Evolutionary conservation across 1,140 invertebrate genomes (phyloP).

Genomic region (Calephelis virginiensis): DNA sequence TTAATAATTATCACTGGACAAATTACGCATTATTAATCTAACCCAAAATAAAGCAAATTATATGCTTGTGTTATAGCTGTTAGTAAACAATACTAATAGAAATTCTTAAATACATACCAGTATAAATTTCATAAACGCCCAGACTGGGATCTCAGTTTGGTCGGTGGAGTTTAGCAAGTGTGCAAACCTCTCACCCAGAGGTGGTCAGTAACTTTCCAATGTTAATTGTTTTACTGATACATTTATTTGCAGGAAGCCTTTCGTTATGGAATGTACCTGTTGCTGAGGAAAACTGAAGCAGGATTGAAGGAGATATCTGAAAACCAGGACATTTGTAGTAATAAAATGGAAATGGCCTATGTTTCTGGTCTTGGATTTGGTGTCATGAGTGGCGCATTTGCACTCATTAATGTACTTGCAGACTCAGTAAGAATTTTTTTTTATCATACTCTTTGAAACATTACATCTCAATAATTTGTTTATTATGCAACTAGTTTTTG

Average conservation of each 20-base stretch:
- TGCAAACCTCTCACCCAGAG: too few species aligned
- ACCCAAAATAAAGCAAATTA: too few species aligned
- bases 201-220: too few species aligned
- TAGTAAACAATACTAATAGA: too few species aligned
- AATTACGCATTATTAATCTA: too few species aligned
- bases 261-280: conserved; percentile 87
- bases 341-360: conserved; percentile 94
- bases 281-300: conserved; percentile 91
- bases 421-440: conserved; percentile 83
- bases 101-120: too few species aligned
- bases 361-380: conserved; percentile 98
- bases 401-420: conserved; percentile 94
- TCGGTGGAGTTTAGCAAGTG: too few species aligned
- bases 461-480: neutral
- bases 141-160: too few species aligned
- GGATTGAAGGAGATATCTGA: conserved; percentile 92
- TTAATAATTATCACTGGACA: too few species aligned
- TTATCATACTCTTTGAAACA: neutral
- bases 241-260: conserved; percentile 80
- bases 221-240: neutral
- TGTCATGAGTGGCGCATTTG: conserved; percentile 95
- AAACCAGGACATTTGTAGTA: conserved; percentile 86
- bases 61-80: too few species aligned
- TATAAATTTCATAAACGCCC: too few species aligned
- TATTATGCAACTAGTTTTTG: neutral